A percentile compares a stretch with the other conserved stretches of the same genome.
Conservation (phyloP, 2,888 invertebrate species). For the Drosophila falleni region DNA sequence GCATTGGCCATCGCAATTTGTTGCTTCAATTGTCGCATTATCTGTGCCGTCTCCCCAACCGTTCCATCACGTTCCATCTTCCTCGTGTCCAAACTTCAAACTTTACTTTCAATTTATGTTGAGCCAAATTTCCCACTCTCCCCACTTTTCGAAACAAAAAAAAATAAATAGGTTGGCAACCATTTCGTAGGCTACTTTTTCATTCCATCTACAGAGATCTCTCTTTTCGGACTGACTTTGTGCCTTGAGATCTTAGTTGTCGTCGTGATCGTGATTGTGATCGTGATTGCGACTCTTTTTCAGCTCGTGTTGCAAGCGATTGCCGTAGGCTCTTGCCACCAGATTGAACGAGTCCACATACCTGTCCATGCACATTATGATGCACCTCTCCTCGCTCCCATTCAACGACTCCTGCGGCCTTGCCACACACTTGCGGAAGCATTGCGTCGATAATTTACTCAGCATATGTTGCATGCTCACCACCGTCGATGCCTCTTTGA, state of each 20-base stretch:
- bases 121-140: slow-evolving; percentile 2
- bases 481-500: background rate
- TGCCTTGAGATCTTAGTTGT: too few relatives aligned
- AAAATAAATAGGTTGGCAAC: slow-evolving; percentile 1
- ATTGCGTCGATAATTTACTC: slow-evolving; percentile 21
- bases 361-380: slow-evolving; percentile 31
- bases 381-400: slow-evolving; percentile 21
- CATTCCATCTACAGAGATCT: too few relatives aligned
- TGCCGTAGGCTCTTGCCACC: slow-evolving; percentile 26
- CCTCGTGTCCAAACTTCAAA: background rate
- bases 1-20: slow-evolving; percentile 96
- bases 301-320: slow-evolving; percentile 25
- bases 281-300: background rate
- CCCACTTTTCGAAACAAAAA: background rate
- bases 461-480: slow-evolving; percentile 14
- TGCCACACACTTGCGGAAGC: slow-evolving; percentile 32
- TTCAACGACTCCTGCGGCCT: slow-evolving; percentile 16
- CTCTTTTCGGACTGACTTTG: background rate
- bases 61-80: slow-evolving; percentile 24
- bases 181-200: background rate
- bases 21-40: slow-evolving; percentile 96
- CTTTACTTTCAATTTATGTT: slow-evolving; percentile 11
- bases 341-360: slow-evolving; percentile 34
- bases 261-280: too few relatives aligned
- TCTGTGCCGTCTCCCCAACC: slow-evolving; percentile 44